Evolutionary conservation across 2,113 vertebrate species (phyloP).

Genomic region (Lasiurus borealis): DNA sequence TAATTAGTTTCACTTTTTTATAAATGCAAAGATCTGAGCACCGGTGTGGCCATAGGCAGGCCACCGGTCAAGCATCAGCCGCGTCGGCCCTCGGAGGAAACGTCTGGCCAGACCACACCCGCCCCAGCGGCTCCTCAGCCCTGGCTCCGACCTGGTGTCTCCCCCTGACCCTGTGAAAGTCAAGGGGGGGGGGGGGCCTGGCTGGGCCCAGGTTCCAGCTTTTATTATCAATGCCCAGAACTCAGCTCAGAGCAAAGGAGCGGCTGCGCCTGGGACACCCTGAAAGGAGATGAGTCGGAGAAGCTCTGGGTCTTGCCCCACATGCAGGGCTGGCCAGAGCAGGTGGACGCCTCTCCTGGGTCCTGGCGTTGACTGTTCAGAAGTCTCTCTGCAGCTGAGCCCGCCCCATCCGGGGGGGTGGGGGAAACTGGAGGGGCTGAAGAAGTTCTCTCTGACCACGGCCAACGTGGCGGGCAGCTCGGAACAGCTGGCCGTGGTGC

Average conservation of each 20-base stretch:
- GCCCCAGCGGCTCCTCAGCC: background rate
- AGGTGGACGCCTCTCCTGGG: slow-evolving; percentile 23
- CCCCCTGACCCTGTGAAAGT: slow-evolving; percentile 8
- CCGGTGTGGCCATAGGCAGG: rapidly evolving
- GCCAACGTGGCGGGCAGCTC: background rate
- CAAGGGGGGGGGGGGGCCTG: slow-evolving; percentile 70
- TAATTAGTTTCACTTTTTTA: too few species aligned
- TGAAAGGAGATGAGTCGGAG: background rate
- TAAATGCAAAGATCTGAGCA: background rate
- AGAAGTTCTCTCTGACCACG: background rate
- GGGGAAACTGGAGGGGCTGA: background rate
- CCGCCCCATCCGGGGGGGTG: background rate
- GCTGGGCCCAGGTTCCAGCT: slow-evolving; percentile 73
- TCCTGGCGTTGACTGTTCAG: slow-evolving; percentile 68
- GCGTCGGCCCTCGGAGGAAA: background rate
- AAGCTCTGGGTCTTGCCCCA: slow-evolving; percentile 55
- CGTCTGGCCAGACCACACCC: rapidly evolving
- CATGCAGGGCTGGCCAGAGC: slow-evolving; percentile 43
- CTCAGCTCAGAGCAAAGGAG: slow-evolving; percentile 72
- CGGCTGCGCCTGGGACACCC: slow-evolving; percentile 69
- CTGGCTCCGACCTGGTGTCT: background rate
- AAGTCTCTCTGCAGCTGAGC: background rate
- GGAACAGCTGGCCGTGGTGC: background rate
- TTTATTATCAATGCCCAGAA: slow-evolving; percentile 69
- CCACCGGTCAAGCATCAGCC: slow-evolving; percentile 16